Conservation (phyloP, 2,113 vertebrate species). For the Cheirogaleus medius region DNA sequence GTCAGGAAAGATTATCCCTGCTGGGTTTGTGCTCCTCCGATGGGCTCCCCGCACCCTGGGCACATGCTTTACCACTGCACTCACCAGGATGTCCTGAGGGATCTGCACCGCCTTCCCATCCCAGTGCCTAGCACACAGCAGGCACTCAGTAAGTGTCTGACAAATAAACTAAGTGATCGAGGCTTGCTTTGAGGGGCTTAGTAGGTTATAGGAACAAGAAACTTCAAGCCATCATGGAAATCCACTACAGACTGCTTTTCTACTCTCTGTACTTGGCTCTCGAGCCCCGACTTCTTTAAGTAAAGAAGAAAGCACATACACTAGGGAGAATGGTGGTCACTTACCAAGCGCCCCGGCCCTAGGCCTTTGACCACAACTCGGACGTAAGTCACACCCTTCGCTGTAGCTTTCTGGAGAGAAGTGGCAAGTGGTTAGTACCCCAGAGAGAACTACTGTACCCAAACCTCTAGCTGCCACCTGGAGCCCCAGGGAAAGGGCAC, state of each 20-base stretch:
- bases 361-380: conserved; percentile 95
- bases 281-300: neutral
- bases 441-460: neutral
- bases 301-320: neutral
- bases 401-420: conserved; percentile 89
- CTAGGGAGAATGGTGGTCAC: neutral
- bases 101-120: neutral
- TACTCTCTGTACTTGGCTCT: neutral
- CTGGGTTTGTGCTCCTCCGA: neutral
- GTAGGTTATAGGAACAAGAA: neutral
- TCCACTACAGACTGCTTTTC: no score
- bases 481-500: neutral
- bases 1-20: neutral
- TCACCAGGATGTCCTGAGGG: neutral
- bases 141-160: neutral
- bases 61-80: neutral
- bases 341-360: conserved; percentile 94
- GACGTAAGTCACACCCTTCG: conserved; percentile 90
- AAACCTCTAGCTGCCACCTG: neutral
- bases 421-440: conserved; percentile 5
- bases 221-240: neutral
- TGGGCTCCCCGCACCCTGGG: neutral
- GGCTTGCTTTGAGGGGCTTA: neutral
- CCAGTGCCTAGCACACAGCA: neutral
- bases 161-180: neutral